Base-by-base conservation (phyloP, 2,797 vertebrate genomes). In the Scleropages formosus region DNA sequence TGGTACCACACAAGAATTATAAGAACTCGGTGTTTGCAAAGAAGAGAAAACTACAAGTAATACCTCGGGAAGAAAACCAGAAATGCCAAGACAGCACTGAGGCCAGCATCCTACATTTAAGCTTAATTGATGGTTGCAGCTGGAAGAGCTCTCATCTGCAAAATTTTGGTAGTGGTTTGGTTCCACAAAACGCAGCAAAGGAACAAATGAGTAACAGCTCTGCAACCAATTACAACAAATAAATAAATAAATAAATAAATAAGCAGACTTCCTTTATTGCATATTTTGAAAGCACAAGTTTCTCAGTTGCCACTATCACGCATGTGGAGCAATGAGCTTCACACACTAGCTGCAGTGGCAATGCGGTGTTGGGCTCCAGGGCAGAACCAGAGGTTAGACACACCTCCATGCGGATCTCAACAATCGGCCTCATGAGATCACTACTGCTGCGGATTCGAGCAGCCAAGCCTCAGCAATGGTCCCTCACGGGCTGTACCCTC, bases 401-500 rank as follows among this genome's bases (percentile, higher is more conserved):
- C 74, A 22, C 66, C 74, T 77, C 27, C 65, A 78, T 76, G 44
- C 39, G 70, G 72, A 64, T 58, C 46, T 73, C 81, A 82, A 58
- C 78, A 74, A 81, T 81, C 72, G 76, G 73, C 74, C 81, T 76
- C 74, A 53, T 67, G 61, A 27, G 56, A 74, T 51, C 72, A 82
- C 75, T 74, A 78, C 82, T 77, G 75, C 56, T 27, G 49, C 49
- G 58, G 11, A 2, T 39, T 58, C 12, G 11, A n/a, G 53, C 12
- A 13, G 3, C 18, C 12, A 18, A n/a, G 53, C 12, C 53, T 51
- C 47, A 56, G 24, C 27, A 27, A 18, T 58, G 22, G 47, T 13
- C 15, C 64, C 66, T 47, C 6, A 4, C n/a, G 27, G 18, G 56
- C 26, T n/a, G 4, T 49, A 16, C 51, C 10, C 3, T 22, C 8